Base-by-base conservation (phyloP, 2,113 vertebrate species). In the Cynopterus brachyotis region DNA sequence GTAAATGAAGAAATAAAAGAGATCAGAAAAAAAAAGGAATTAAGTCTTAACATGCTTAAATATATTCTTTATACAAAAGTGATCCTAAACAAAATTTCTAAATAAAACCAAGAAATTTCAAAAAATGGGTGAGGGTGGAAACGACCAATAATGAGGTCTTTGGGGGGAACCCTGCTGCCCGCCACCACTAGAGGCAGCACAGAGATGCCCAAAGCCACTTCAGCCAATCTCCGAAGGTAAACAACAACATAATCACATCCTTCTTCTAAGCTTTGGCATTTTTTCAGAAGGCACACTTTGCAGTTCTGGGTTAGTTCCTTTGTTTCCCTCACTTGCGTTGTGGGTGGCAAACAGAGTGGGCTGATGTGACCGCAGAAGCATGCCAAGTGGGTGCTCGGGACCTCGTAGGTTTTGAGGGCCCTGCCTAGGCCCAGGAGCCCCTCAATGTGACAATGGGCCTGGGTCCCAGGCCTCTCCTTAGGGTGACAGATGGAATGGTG, bases 301-400 rank as follows among this genome's bases (percentile, higher is more conserved):
- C 84, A 60, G 1, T 47, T 64, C 82, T 96, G 96, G 94, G 59
- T 47, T 19, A 9, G 69, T 95, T 67, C 79, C 50, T 96, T 97
- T 96, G 96, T 90, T 90, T 89, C 57, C n/a, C n/a, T 88, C 84
- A 47, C 70, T 93, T 6, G n/a, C 26, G 28, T 17, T 67, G 91
- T 93, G 67, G 93, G 91, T 11, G 83, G 75, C 47, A 80, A 37
- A n/a, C 3, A 15, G 35, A 73, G 66, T 66, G 32, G 94, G 59
- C n/a, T 0, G 35, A n/a, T 62, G 67, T 89, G 95, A 96, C 94
- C 88, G 57, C 81, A 16, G 60, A 94, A 92, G 60, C 76, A 95
- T 97, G 94, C 66, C 32, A 62, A 73, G 84, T n/a, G 45, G 87
- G 87, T 91, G 70, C 75, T 22, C 17, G 60, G 55, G 37, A 32